These are phyloP conservation scores for Spea hammondii DNA, from an alignment of 2,797 vertebrate species.

Conservation along the genomic window DNA sequence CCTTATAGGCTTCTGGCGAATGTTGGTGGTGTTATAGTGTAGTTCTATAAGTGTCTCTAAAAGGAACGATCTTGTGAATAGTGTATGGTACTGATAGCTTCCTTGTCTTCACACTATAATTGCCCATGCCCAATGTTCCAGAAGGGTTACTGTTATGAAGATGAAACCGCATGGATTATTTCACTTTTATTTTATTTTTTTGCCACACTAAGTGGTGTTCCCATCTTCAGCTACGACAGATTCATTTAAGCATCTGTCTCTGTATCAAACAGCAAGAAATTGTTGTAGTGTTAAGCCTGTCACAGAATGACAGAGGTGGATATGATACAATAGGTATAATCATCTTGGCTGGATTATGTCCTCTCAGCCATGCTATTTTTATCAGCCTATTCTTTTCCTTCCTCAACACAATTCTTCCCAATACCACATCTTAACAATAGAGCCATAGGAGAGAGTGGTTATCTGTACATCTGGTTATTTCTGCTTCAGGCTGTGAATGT, in stretches of 20 bases:
- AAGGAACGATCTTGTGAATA: too few relatives aligned
- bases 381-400: constrained; percentile 15
- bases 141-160: too few relatives aligned
- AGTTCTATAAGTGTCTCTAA: too few relatives aligned
- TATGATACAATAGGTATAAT: constrained; percentile 30
- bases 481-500: constrained; percentile 15
- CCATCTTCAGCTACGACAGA: too few relatives aligned
- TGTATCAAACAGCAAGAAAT: not conserved
- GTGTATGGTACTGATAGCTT: too few relatives aligned
- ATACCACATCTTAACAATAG: constrained; percentile 31
- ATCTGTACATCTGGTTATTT: constrained; percentile 21
- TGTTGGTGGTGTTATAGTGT: too few relatives aligned
- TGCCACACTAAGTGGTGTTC: too few relatives aligned
- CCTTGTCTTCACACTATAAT: too few relatives aligned
- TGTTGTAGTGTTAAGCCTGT: constrained; percentile 6
- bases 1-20: too few relatives aligned
- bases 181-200: too few relatives aligned
- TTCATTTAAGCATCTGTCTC: not conserved
- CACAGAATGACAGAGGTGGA: not conserved
- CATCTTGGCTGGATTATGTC: constrained; percentile 31
- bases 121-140: too few relatives aligned
- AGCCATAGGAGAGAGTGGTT: constrained; percentile 30
- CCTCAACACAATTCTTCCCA: constrained; percentile 30
- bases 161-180: too few relatives aligned
- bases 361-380: constrained; percentile 23